phyloP scores from a whole-genome alignment of 2,113 vertebrate genomes.

The Psittacula cyanocephala region DNA sequence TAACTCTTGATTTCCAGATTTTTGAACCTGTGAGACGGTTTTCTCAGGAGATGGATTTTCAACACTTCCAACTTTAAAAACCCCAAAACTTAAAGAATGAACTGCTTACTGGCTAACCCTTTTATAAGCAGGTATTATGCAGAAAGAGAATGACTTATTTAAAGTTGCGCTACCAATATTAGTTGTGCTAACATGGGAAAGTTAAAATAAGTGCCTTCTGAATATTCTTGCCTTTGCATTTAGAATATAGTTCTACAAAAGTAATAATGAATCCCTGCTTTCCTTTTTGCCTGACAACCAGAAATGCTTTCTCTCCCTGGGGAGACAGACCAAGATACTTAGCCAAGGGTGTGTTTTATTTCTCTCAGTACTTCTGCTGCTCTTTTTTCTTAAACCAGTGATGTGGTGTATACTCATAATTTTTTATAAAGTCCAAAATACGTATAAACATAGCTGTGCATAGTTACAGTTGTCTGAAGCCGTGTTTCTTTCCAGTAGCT shows the following conservation, averaged over 20 bases:
- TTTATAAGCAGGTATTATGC: neutral
- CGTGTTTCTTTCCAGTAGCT: neutral
- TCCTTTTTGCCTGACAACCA: conserved; percentile 40
- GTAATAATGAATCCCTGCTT: conserved; percentile 28
- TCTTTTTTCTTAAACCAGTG: conserved; percentile 12
- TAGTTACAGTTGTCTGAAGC: neutral
- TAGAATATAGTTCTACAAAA: neutral
- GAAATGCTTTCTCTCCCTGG: conserved; percentile 4
- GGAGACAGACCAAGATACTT: neutral
- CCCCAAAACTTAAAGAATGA: neutral
- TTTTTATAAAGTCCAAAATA: conserved; percentile 31
- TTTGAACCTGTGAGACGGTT: neutral
- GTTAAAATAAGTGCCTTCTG: neutral
- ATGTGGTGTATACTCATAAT: neutral
- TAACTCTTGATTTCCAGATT: neutral
- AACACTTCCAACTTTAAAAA: neutral
- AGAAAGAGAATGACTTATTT: neutral
- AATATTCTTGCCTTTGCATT: neutral
- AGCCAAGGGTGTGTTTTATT: conserved; percentile 53
- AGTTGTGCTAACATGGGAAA: neutral
- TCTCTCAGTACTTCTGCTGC: conserved; percentile 27
- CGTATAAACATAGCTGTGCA: neutral
- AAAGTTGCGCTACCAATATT: neutral
- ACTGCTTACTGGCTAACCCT: neutral
- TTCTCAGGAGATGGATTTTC: neutral